Evolutionary conservation across 2,888 invertebrate species (phyloP).

Genomic region (Linyphia triangularis): DNA sequence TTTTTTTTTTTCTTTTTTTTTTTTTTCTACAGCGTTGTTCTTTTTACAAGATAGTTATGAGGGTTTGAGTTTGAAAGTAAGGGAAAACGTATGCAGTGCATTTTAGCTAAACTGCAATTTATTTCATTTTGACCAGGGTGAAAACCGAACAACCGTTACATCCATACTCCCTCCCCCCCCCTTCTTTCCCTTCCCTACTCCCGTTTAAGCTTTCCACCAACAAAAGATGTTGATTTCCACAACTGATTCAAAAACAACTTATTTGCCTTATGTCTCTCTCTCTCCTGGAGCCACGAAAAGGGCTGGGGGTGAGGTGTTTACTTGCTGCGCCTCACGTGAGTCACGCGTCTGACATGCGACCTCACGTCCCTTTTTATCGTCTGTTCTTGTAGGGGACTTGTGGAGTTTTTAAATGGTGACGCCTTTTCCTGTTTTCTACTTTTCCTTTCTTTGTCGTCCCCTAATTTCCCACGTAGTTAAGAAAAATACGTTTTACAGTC

Average conservation of each 20-base stretch:
- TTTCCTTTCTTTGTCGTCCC: neutral
- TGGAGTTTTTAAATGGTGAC: neutral
- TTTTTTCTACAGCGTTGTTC: too few species aligned
- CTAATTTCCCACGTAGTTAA: neutral
- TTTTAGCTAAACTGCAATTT: neutral
- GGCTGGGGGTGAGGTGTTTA: neutral
- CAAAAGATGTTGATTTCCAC: constrained; percentile 50
- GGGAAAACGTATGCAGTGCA: too few species aligned
- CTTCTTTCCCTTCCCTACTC: neutral
- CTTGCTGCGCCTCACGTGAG: neutral
- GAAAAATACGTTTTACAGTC: too few species aligned
- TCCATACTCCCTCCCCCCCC: neutral
- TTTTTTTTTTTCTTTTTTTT: too few species aligned
- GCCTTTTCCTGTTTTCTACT: neutral
- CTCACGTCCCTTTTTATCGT: constrained; percentile 1
- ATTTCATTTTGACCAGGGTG: neutral
- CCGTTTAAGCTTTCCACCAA: constrained; percentile 39
- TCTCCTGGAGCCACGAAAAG: constrained; percentile 25
- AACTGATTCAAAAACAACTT: constrained; percentile 42
- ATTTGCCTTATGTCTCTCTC: neutral
- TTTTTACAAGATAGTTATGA: too few species aligned
- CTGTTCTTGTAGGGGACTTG: neutral
- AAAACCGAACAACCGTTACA: constrained; percentile 26
- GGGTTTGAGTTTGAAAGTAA: too few species aligned
- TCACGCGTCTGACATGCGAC: neutral